Conservation (phyloP, 1,140 invertebrate genomes). For the Drosophila willistoni region DNA sequence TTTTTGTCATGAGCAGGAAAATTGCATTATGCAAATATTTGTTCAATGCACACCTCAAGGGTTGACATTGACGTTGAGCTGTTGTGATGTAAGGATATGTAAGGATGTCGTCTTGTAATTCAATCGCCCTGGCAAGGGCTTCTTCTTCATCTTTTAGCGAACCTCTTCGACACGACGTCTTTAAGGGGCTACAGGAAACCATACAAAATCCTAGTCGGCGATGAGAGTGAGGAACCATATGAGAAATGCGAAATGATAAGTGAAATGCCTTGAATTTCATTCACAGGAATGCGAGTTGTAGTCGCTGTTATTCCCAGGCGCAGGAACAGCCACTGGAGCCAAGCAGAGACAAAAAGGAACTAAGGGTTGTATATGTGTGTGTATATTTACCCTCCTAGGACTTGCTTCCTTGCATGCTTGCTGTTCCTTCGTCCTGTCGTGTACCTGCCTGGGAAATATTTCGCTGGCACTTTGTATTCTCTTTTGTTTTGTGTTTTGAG, state of each 20-base stretch:
- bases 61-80: constrained; percentile 51
- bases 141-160: constrained; percentile 29
- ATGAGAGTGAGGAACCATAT: constrained; percentile 44
- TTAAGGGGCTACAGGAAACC: constrained; percentile 73
- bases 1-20: constrained; percentile 8
- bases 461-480: constrained; percentile 39
- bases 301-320: constrained; percentile 48
- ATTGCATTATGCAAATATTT: constrained; percentile 50
- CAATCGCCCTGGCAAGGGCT: constrained; percentile 64
- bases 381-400: constrained; percentile 47
- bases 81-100: constrained; percentile 37
- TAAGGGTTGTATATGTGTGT: constrained; percentile 26
- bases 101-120: constrained; percentile 55
- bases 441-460: constrained; percentile 77
- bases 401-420: constrained; percentile 39
- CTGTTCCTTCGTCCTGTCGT: constrained; percentile 23
- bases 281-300: constrained; percentile 55
- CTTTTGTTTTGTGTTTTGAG: constrained; percentile 54
- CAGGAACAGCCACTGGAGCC: constrained; percentile 1
- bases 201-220: constrained; percentile 65
- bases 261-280: constrained; percentile 75
- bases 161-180: constrained; percentile 36
- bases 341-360: constrained; percentile 24
- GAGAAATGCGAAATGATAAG: constrained; percentile 73
- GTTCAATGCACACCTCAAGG: constrained; percentile 30